Percentiles rank a stretch among this genome's conserved stretches.
Conservation (phyloP, 2,113 vertebrate species). For the Rhabdomys dilectus region DNA sequence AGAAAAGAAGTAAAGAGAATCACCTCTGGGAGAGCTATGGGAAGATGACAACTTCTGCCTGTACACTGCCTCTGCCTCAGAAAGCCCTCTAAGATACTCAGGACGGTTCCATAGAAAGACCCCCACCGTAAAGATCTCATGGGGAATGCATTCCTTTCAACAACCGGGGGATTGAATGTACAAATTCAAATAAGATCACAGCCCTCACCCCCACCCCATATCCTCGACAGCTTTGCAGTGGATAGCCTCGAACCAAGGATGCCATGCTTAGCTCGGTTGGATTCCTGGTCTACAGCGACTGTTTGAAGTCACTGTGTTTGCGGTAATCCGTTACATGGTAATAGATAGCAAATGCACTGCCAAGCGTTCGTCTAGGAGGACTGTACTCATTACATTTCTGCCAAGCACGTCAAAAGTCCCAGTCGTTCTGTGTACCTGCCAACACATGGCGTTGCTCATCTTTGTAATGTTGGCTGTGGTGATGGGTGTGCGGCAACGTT, state of each 20-base stretch:
- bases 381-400: neutral
- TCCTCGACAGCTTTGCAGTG: neutral
- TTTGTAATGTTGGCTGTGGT: slow-evolving; percentile 19
- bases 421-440: neutral
- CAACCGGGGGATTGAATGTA: neutral
- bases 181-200: neutral
- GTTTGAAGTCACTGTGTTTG: neutral
- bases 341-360: neutral
- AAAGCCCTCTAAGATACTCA: neutral
- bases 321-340: slow-evolving; percentile 25
- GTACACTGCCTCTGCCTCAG: neutral
- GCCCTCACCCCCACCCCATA: neutral
- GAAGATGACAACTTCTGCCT: neutral
- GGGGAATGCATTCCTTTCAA: neutral
- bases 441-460: neutral
- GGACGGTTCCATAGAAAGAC: neutral
- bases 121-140: neutral
- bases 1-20: neutral
- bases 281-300: neutral
- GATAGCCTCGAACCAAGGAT: neutral
- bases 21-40: neutral
- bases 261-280: neutral
- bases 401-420: neutral
- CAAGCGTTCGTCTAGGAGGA: slow-evolving; percentile 2
- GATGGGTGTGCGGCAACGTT: neutral